Percentiles rank a stretch among this genome's conserved stretches.
Evolutionary conservation across 2,113 vertebrate species (phyloP).

Genomic region (Phaethornis superciliosus): DNA sequence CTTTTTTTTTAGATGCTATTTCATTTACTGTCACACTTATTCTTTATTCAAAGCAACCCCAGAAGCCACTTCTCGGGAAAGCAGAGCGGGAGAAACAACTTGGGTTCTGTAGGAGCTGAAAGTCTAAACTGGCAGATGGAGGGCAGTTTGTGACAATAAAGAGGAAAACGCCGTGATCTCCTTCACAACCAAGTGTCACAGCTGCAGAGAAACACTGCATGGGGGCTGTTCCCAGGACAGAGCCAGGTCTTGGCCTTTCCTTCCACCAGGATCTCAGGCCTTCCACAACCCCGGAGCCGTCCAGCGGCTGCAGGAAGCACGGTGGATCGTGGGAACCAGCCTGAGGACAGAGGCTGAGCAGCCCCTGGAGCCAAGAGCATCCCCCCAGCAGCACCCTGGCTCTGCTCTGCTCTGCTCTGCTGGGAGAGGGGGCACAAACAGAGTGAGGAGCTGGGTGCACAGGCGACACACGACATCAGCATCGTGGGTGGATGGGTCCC

Average conservation of each 20-base stretch:
- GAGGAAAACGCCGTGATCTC: neutral
- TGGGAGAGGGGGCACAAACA: fast-evolving
- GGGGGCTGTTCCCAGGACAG: constrained; percentile 4
- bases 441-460: fast-evolving
- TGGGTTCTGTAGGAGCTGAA: neutral
- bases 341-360: neutral
- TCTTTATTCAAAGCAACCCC: neutral
- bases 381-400: no score
- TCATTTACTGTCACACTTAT: neutral
- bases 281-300: neutral
- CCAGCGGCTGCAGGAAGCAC: neutral
- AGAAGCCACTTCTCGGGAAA: neutral
- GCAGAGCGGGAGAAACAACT: neutral
- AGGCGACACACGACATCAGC: fast-evolving
- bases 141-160: neutral
- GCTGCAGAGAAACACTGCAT: fast-evolving
- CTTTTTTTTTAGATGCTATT: neutral
- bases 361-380: fast-evolving
- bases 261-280: fast-evolving
- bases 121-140: neutral
- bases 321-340: constrained; percentile 19
- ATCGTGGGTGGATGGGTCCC: fast-evolving
- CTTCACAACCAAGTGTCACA: neutral
- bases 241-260: neutral
- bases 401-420: fast-evolving